A percentile compares a stretch with the other conserved stretches of the same genome.
phyloP scores from a whole-genome alignment of 2,113 vertebrate species.

The Ctenodactylus gundi region DNA sequence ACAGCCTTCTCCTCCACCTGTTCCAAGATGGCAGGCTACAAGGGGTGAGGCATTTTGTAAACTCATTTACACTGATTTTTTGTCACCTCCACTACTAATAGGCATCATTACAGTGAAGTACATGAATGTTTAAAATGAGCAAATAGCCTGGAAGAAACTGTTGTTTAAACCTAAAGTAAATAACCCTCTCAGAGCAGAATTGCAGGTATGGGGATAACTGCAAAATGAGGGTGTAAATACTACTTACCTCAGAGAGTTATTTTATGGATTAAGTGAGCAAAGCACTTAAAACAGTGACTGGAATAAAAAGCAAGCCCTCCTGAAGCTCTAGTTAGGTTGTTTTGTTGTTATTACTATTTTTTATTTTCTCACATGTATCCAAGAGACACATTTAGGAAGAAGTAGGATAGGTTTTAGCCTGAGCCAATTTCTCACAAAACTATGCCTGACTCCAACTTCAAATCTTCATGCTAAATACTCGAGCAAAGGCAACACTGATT shows the following conservation, averaged over 20 bases:
- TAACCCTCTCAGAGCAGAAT: background rate
- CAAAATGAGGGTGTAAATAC: background rate
- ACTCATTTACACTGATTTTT: background rate
- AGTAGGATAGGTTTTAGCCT: background rate
- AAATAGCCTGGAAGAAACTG: background rate
- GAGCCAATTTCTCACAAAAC: background rate
- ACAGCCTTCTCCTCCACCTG: background rate
- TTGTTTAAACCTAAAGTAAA: background rate
- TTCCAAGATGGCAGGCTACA: background rate
- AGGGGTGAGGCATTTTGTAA: background rate
- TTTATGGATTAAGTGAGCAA: background rate
- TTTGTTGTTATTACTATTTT: background rate
- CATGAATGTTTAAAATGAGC: background rate
- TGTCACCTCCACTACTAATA: background rate
- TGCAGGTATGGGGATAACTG: background rate
- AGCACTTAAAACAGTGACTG: background rate
- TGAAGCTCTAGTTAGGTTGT: background rate
- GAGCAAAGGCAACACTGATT: background rate
- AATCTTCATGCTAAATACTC: background rate
- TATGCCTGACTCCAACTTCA: background rate
- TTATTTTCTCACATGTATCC: background rate
- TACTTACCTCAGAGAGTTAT: background rate
- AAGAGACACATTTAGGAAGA: background rate
- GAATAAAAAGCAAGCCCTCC: background rate
- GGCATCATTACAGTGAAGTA: background rate